Percentiles rank a stretch among this genome's conserved stretches.
These are phyloP conservation scores for Diploptera punctata DNA, from an alignment of 2,888 invertebrate genomes.

Conservation along the genomic window DNA sequence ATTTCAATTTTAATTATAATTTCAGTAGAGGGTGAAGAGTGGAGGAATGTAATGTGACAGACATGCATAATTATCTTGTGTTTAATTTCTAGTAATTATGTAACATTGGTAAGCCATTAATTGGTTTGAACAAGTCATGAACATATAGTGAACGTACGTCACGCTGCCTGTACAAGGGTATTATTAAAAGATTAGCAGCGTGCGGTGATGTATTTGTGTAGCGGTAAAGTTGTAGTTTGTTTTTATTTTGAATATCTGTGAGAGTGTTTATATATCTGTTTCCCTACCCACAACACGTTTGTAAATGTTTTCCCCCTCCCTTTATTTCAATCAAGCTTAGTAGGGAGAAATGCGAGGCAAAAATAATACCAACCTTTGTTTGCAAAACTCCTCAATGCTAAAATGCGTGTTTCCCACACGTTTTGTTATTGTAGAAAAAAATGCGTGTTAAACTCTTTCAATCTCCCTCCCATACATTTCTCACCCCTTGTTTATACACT, in stretches of 20 bases:
- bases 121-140: too few species aligned
- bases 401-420: not conserved
- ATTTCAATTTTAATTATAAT: too few species aligned
- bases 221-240: not conserved
- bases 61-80: too few species aligned
- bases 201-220: not conserved
- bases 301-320: not conserved
- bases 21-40: too few species aligned
- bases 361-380: conserved; percentile 1
- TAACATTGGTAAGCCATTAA: too few species aligned
- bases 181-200: not conserved
- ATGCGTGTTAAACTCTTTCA: not conserved
- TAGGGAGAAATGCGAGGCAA: not conserved
- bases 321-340: not conserved
- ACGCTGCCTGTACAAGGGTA: not conserved
- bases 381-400: not conserved
- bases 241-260: not conserved
- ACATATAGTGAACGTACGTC: too few species aligned
- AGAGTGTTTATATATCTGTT: too few species aligned
- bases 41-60: too few species aligned
- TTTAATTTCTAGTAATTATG: too few species aligned
- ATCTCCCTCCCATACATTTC: not conserved
- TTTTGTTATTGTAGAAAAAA: not conserved
- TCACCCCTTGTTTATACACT: too few species aligned
- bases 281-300: not conserved